Evolutionary conservation across 2,888 invertebrate genomes (phyloP).

Genomic region (Drosophila mettleri): DNA sequence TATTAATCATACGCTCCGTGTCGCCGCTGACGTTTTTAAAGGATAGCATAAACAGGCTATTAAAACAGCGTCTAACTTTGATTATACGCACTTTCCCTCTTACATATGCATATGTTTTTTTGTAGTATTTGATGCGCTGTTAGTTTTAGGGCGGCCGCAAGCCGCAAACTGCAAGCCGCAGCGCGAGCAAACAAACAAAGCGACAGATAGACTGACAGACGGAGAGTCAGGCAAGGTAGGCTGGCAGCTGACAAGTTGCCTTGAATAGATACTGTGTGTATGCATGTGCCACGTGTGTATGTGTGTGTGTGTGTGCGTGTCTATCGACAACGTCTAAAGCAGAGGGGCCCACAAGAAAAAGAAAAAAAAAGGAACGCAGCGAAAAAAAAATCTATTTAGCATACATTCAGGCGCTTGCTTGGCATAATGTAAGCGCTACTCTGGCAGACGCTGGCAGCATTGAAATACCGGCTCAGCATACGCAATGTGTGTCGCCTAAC

Average conservation of each 20-base stretch:
- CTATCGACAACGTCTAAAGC: slow-evolving; percentile 60
- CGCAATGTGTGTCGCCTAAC: slow-evolving; percentile 78
- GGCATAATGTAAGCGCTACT: slow-evolving; percentile 68
- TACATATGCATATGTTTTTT: neutral
- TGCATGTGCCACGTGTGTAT: slow-evolving; percentile 8
- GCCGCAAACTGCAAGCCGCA: slow-evolving; percentile 50
- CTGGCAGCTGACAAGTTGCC: slow-evolving; percentile 71
- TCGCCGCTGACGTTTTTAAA: slow-evolving; percentile 37
- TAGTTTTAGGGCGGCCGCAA: slow-evolving; percentile 68
- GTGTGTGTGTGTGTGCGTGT: slow-evolving; percentile 13
- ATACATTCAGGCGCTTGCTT: slow-evolving; percentile 76
- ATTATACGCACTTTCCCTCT: slow-evolving; percentile 70
- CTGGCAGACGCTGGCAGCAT: slow-evolving; percentile 60
- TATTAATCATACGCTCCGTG: slow-evolving; percentile 71
- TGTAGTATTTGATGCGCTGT: slow-evolving; percentile 55
- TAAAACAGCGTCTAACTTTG: slow-evolving; percentile 46
- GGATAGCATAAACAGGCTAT: slow-evolving; percentile 18
- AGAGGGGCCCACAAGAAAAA: slow-evolving; percentile 36
- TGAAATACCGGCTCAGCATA: slow-evolving; percentile 72
- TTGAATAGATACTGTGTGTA: slow-evolving; percentile 55
- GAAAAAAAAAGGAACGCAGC: slow-evolving; percentile 35
- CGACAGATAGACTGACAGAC: slow-evolving; percentile 36
- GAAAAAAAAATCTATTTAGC: slow-evolving; percentile 73
- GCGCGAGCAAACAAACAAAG: slow-evolving; percentile 45
- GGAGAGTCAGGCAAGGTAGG: slow-evolving; percentile 21